A percentile compares a stretch with the other conserved stretches of the same genome.
Conservation (phyloP, 2,113 vertebrate species). For the Ceyx margarethae region DNA sequence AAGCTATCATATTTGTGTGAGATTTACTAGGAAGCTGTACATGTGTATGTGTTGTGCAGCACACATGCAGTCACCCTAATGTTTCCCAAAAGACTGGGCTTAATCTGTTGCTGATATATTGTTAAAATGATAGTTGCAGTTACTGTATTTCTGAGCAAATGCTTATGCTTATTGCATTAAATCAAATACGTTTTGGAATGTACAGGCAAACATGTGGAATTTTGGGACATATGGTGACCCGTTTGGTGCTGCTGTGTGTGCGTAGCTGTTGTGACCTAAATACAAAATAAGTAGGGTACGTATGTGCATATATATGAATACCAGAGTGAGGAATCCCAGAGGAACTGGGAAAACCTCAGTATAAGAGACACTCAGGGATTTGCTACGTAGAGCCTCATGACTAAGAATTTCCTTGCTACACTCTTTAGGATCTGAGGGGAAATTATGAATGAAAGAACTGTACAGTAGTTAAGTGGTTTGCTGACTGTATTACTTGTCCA, state of each 20-base stretch:
- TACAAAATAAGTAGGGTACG: slow-evolving; percentile 12
- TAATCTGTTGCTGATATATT: not conserved
- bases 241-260: not conserved
- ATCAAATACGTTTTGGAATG: not conserved
- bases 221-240: slow-evolving; percentile 54
- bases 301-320: not conserved
- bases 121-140: not conserved
- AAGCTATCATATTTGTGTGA: not conserved
- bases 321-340: not conserved
- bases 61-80: not conserved
- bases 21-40: not conserved
- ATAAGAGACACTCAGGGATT: not conserved
- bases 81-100: not conserved
- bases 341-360: not conserved
- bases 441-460: not conserved
- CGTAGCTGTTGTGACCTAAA: slow-evolving; percentile 44
- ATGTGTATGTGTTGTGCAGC: accelerated
- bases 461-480: not conserved
- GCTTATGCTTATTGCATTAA: not conserved
- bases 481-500: not conserved
- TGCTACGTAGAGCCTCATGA: not conserved
- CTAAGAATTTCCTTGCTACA: not conserved
- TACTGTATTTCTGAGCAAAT: not conserved
- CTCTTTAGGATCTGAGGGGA: not conserved
- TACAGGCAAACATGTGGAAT: not conserved